Conservation (phyloP, 2,888 invertebrate species). For the Junonia oenone region DNA sequence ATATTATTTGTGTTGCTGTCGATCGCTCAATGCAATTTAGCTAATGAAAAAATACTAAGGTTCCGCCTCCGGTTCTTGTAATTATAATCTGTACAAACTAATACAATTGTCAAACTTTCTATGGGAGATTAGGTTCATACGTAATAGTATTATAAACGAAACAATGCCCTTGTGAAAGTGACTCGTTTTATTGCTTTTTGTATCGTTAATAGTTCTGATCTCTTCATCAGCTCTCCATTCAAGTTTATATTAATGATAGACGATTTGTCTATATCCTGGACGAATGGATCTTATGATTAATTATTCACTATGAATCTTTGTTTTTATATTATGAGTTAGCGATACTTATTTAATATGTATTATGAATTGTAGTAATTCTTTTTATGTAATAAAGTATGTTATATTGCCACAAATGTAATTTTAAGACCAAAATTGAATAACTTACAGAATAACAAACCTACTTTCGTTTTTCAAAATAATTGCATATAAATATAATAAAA, state of each 20-base stretch:
- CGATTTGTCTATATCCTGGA: conserved; percentile 36
- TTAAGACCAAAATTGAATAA: background rate
- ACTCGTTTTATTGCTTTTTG: conserved; percentile 42
- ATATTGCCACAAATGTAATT: background rate
- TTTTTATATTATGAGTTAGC: no score
- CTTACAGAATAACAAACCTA: background rate
- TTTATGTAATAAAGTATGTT: background rate
- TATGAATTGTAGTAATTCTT: background rate
- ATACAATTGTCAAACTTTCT: conserved; percentile 60
- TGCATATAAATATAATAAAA: background rate
- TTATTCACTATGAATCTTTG: background rate
- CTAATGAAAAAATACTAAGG: background rate
- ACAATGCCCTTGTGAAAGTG: conserved; percentile 58
- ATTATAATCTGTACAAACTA: conserved; percentile 16
- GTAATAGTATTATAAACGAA: conserved; percentile 55
- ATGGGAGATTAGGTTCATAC: conserved; percentile 49
- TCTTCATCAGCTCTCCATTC: conserved; percentile 43
- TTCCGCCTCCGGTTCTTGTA: background rate
- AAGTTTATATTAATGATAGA: conserved; percentile 31
- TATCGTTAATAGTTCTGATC: conserved; percentile 36
- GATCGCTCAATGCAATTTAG: background rate
- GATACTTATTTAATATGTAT: no score
- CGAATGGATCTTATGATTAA: background rate
- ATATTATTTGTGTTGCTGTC: no score
- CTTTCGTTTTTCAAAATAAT: background rate